These are phyloP conservation scores for Trichonephila clavata DNA, from an alignment of 1,140 invertebrate genomes.

Conservation along the genomic window DNA sequence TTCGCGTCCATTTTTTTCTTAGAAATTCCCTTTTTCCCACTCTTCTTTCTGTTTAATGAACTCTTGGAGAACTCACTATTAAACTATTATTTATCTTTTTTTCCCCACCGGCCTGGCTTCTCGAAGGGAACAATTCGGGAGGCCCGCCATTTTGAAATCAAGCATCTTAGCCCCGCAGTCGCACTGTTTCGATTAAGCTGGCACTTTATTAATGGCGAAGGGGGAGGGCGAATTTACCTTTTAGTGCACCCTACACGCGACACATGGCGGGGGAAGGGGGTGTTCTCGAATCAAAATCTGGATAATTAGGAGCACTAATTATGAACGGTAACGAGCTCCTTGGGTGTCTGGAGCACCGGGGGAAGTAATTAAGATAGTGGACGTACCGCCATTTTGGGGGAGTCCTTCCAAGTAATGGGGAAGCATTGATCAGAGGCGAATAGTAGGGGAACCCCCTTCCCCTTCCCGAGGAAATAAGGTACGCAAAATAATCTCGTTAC, in stretches of 20 bases:
- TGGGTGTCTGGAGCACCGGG: background rate
- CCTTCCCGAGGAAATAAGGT: background rate
- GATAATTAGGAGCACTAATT: slow-evolving; percentile 35
- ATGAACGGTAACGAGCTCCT: slow-evolving; percentile 33
- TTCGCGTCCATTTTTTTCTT: background rate
- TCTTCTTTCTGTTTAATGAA: background rate
- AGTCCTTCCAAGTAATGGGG: slow-evolving; percentile 24
- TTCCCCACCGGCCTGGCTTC: background rate
- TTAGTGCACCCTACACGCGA: background rate
- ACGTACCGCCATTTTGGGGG: slow-evolving; percentile 10
- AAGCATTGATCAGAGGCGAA: slow-evolving; percentile 3
- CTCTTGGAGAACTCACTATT: background rate
- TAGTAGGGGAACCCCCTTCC: background rate
- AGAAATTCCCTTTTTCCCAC: background rate
- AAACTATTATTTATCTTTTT: background rate
- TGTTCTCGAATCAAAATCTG: slow-evolving; percentile 18
- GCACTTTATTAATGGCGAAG: background rate
- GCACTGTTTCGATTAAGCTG: slow-evolving; percentile 19
- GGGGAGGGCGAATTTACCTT: background rate
- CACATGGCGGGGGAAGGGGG: background rate
- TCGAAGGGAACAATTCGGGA: background rate
- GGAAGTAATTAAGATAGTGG: slow-evolving; percentile 34
- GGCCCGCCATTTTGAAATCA: slow-evolving; percentile 27
- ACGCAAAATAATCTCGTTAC: slow-evolving; percentile 28
- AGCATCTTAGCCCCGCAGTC: background rate